Conservation (phyloP, 2,797 vertebrate species). For the Danio kyathit region DNA sequence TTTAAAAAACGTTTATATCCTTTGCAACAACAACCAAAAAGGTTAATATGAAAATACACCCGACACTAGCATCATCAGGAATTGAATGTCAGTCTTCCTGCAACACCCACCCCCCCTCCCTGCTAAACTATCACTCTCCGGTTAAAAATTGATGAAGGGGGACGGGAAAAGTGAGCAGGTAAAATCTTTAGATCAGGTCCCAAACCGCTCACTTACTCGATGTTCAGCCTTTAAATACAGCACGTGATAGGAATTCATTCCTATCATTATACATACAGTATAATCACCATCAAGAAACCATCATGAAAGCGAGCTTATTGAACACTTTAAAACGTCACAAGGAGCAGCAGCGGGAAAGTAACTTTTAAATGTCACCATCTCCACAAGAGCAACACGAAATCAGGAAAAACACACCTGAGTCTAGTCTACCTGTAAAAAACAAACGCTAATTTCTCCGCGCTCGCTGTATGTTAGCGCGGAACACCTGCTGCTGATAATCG, state of each 20-base stretch:
- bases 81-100: not conserved
- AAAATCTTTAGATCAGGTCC: conserved; percentile 26
- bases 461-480: not conserved
- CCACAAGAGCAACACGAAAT: not conserved
- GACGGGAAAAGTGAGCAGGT: conserved; percentile 13
- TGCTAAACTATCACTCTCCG: conserved; percentile 18
- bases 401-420: not conserved
- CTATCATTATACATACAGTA: not conserved
- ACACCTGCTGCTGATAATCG: conserved; percentile 3
- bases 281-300: not conserved
- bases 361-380: not conserved
- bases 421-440: not conserved
- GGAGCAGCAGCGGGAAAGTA: not conserved
- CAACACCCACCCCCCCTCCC: conserved; percentile 23
- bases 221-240: not conserved
- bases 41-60: not conserved
- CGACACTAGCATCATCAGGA: too few species aligned
- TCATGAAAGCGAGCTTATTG: not conserved
- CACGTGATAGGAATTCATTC: not conserved
- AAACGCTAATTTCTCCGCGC: not conserved
- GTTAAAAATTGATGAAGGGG: conserved; percentile 44
- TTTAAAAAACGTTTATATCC: not conserved
- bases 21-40: not conserved
- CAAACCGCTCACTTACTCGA: conserved; percentile 7
- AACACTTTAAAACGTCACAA: not conserved